These are phyloP conservation scores for Drosophila phalerata DNA, from an alignment of 2,888 invertebrate species.

Conservation along the genomic window DNA sequence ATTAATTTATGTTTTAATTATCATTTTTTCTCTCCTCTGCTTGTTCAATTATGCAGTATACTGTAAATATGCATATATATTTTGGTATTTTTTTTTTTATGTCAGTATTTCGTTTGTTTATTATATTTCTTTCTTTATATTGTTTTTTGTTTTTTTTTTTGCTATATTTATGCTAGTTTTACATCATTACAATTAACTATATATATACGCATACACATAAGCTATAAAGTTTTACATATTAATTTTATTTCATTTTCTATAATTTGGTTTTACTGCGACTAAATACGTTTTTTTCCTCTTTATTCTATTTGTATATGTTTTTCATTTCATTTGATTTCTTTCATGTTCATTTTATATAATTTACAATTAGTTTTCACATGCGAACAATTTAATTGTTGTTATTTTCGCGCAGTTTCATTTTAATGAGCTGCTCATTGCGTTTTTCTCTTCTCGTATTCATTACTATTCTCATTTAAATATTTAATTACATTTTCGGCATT, in stretches of 20 bases:
- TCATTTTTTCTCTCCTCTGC: constrained; percentile 31
- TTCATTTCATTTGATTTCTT: constrained; percentile 5
- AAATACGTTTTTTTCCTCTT: constrained; percentile 49
- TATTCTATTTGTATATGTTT: constrained; percentile 23
- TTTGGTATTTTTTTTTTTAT: constrained; percentile 34
- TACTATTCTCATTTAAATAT: constrained; percentile 69
- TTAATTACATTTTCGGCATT: constrained; percentile 75
- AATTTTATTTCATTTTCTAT: constrained; percentile 44
- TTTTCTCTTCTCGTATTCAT: constrained; percentile 40
- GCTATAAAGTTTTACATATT: constrained; percentile 59
- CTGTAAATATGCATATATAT: constrained; percentile 57
- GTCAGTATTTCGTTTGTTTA: constrained; percentile 15
- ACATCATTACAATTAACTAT: constrained; percentile 73
- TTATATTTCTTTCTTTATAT: constrained; percentile 34
- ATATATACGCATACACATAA: constrained; percentile 54
- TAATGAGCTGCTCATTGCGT: constrained; percentile 61
- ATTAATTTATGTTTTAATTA: constrained; percentile 64
- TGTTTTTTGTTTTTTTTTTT: constrained; percentile 38
- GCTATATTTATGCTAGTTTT: constrained; percentile 72
- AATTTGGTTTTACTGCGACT: constrained; percentile 44
- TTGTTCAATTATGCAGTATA: constrained; percentile 66
- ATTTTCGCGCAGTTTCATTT: constrained; percentile 65
- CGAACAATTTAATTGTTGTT: constrained; percentile 54
- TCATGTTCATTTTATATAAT: constrained; percentile 55
- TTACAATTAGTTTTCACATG: constrained; percentile 66